Percentiles rank a stretch among this genome's conserved stretches.
Conservation (phyloP, 1,140 invertebrate genomes). For the Microplitis demolitor region DNA sequence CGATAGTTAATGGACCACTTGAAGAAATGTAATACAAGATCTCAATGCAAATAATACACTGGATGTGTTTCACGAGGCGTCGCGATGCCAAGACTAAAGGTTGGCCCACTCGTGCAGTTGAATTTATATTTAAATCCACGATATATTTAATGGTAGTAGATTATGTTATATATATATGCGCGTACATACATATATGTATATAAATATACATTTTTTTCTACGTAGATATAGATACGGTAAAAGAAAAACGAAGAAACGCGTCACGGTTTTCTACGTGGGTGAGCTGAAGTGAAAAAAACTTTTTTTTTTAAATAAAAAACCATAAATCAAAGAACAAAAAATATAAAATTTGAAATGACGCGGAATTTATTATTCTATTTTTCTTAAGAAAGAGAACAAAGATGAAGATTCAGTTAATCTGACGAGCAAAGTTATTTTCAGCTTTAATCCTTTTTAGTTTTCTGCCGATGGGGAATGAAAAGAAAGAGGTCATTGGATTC, state of each 20-base stretch:
- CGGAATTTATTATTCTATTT: neutral
- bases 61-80: conserved; percentile 43
- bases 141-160: conserved; percentile 15
- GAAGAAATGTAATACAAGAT: neutral
- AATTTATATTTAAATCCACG: conserved; percentile 58
- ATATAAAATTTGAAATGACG: too few species aligned
- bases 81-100: conserved; percentile 55
- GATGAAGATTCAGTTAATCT: too few species aligned
- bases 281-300: too few species aligned
- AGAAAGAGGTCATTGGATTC: neutral
- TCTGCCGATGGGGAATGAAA: neutral
- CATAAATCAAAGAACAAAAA: too few species aligned
- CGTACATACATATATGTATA: neutral
- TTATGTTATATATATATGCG: conserved; percentile 20
- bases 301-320: too few species aligned
- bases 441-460: too few species aligned
- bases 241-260: too few species aligned
- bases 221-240: too few species aligned
- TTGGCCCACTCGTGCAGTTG: conserved; percentile 42
- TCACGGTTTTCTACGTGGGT: too few species aligned
- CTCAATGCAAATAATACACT: neutral
- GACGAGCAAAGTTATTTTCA: too few species aligned
- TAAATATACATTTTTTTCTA: neutral
- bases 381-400: too few species aligned
- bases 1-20: neutral